phyloP scores from a whole-genome alignment of 2,113 vertebrate species.

The Ornithorhynchus anatinus region DNA sequence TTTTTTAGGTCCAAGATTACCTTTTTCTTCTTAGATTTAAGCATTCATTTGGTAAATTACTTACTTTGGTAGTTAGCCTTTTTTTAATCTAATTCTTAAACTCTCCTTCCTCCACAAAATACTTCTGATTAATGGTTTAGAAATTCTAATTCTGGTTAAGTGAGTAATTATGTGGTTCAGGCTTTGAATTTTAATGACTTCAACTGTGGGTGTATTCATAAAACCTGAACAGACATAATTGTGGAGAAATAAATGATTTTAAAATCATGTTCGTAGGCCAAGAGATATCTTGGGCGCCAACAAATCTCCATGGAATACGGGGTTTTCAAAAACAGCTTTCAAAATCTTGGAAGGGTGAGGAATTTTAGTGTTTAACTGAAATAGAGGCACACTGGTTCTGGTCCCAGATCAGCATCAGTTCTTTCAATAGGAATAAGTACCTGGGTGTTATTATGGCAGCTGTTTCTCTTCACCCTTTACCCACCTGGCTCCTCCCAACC shows the following conservation, averaged over 20 bases:
- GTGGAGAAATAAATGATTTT: conserved; percentile 31
- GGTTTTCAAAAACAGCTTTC: neutral
- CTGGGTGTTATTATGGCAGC: neutral
- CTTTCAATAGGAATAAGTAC: neutral
- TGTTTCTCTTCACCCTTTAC: neutral
- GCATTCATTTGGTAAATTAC: conserved; percentile 46
- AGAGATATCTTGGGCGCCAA: conserved; percentile 8
- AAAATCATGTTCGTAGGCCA: conserved; percentile 27
- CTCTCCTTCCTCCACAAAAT: conserved; percentile 25
- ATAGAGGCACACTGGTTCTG: accelerated
- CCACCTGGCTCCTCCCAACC: neutral
- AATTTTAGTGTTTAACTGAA: neutral
- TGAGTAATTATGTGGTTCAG: conserved; percentile 55
- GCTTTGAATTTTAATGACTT: conserved; percentile 53
- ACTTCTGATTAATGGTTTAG: conserved; percentile 12
- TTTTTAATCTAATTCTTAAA: conserved; percentile 35
- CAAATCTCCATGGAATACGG: neutral
- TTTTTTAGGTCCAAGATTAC: conserved; percentile 7
- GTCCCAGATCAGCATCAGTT: neutral
- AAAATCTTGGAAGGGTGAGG: neutral
- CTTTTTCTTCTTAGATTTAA: conserved; percentile 30
- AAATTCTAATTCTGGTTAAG: conserved; percentile 54
- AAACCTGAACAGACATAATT: conserved; percentile 55
- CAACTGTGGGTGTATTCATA: conserved; percentile 52
- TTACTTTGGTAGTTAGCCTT: conserved; percentile 47